Base-by-base conservation (phyloP, 2,888 invertebrate genomes). In the Cataglyphis albicans region DNA sequence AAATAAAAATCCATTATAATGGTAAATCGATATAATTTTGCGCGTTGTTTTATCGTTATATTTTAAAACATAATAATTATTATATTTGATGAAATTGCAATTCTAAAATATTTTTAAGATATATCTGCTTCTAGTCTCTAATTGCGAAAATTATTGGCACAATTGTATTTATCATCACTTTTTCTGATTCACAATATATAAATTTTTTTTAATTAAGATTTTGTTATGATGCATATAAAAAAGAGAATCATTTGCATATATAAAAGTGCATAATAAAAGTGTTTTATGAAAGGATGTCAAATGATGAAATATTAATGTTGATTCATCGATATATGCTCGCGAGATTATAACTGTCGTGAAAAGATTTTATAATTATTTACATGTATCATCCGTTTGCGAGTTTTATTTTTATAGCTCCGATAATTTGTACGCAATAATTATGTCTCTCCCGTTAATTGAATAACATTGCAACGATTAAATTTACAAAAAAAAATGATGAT, bases 231-330 rank as follows among this genome's bases (percentile, higher is more conserved):
- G 12, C 41, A 21, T 7, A 59, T 25, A 10, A 59, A 29, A 68
- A 44, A 18, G 15, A n/a, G 25, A 41, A 15, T 32, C 29, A 7
- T 61, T 7, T 52, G 52, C n/a, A 9, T 41, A 41, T 61, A 48
- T 70, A 15, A 29, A 29, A 29, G 29, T 21, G 15, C 3, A 3
- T 1, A 6, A 25, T 41, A 29, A 29, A 18, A 10, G 15, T 7
- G 25, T 72, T 59, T 59, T 44, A 59, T 73, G 15, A 63, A 63
- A 61, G 5, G 29, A 63, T 9, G 9, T n/a, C 32, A 61, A 73
- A 74, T 41, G 21, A 63, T 61, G 15, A 74, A 63, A 74, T 74
- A 74, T 63, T 41, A 29, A 74, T 29, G 41, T 44, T 32, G 63
- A 74, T 63, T 63, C 32, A 73, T 73, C 2, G 38, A 73, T 44